Evolutionary conservation across 2,888 invertebrate species (phyloP).

Genomic region (Heteromyza rotundicornis): DNA sequence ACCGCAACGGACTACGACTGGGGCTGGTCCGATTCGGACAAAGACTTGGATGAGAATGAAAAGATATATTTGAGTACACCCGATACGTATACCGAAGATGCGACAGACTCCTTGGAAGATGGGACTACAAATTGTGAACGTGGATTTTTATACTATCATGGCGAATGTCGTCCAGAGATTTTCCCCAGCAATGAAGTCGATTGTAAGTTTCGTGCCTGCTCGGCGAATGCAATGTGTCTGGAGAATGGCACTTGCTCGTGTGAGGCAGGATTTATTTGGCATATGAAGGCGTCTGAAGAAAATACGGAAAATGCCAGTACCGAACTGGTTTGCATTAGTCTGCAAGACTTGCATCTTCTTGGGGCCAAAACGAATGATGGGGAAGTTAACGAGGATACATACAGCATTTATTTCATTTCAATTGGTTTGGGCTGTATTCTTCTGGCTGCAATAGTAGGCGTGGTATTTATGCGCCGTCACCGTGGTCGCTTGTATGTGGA

Average conservation of each 20-base stretch:
- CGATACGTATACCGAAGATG: background rate
- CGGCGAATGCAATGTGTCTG: slow-evolving; percentile 18
- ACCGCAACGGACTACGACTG: no score
- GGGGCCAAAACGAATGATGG: no score
- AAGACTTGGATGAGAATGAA: slow-evolving; percentile 7
- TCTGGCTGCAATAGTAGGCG: background rate
- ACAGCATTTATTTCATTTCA: background rate
- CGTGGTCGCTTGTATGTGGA: slow-evolving; percentile 24
- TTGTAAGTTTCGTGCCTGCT: slow-evolving; percentile 28
- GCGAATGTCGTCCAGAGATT: slow-evolving; percentile 41
- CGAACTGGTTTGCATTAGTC: background rate
- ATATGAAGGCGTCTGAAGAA: background rate
- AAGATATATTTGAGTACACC: slow-evolving; percentile 18
- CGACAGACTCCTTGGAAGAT: background rate
- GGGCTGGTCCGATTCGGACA: no score
- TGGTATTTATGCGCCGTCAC: background rate
- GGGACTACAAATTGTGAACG: slow-evolving; percentile 25
- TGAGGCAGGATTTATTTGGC: slow-evolving; percentile 14
- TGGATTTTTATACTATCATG: slow-evolving; percentile 40
- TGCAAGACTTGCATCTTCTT: background rate
- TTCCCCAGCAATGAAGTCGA: slow-evolving; percentile 43
- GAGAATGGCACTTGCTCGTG: slow-evolving; percentile 28
- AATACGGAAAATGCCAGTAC: background rate
- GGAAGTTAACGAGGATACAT: no score
- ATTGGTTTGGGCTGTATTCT: background rate